These are phyloP conservation scores for Pempheris klunzingeri DNA, from an alignment of 2,797 vertebrate genomes.

Conservation along the genomic window DNA sequence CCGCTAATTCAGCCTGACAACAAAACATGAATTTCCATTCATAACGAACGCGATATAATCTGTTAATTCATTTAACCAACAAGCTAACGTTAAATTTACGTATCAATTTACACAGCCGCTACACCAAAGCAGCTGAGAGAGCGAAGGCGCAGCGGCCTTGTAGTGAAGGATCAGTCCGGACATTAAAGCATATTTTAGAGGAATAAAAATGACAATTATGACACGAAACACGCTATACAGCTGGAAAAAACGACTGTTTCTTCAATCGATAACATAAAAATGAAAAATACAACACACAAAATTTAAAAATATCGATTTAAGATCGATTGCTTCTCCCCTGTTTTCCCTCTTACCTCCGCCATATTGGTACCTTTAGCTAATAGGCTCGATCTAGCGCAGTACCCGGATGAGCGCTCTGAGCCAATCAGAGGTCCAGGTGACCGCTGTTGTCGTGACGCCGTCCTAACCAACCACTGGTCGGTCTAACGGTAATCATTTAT, in stretches of 20 bases:
- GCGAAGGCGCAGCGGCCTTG: conserved; percentile 85
- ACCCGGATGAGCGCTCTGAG: conserved; percentile 91
- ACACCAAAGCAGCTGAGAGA: conserved; percentile 83
- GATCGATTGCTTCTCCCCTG: conserved; percentile 88
- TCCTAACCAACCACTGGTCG: conserved; percentile 67
- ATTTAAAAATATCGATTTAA: conserved; percentile 82
- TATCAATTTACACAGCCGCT: conserved; percentile 84
- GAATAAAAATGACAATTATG: conserved; percentile 46
- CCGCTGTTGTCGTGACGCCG: conserved; percentile 74
- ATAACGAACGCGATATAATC: conserved; percentile 12
- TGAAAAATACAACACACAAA: conserved; percentile 45
- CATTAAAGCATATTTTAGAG: conserved; percentile 78
- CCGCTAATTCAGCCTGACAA: background rate
- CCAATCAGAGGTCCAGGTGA: conserved; percentile 88
- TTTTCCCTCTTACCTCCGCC: conserved; percentile 99
- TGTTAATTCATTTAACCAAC: conserved; percentile 59
- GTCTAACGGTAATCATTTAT: conserved; percentile 39
- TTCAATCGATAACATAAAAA: conserved; percentile 71
- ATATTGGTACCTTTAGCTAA: conserved; percentile 97
- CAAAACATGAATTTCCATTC: conserved; percentile 37
- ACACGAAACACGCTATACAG: conserved; percentile 49
- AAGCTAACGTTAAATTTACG: conserved; percentile 80
- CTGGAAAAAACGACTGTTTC: conserved; percentile 57
- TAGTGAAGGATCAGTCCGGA: conserved; percentile 80
- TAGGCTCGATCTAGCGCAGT: conserved; percentile 89